Evolutionary conservation across 2,797 vertebrate species (phyloP).

Genomic region (Sebastes paucispinis): DNA sequence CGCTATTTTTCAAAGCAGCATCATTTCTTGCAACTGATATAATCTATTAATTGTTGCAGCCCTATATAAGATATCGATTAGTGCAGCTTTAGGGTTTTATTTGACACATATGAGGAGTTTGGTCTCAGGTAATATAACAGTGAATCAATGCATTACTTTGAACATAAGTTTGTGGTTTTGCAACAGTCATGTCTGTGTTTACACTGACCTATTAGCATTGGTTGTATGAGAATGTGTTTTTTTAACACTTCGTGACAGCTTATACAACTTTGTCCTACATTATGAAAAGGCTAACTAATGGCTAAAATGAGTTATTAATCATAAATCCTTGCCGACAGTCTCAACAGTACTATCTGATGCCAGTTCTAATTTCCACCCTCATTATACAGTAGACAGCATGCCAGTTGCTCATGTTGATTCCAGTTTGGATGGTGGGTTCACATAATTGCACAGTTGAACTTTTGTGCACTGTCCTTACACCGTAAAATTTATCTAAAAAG

Average conservation of each 20-base stretch:
- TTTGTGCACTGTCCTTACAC: not conserved
- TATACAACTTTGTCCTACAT: not conserved
- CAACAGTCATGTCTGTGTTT: no score
- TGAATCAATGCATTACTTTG: not conserved
- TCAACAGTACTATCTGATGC: not conserved
- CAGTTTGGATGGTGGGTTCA: not conserved
- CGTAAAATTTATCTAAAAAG: not conserved
- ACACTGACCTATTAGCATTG: no score
- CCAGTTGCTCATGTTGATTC: not conserved
- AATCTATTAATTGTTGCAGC: not conserved
- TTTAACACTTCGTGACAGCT: not conserved
- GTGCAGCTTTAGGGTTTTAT: no score
- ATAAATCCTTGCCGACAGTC: not conserved
- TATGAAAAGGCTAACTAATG: not conserved
- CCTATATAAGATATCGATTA: no score
- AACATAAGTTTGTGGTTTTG: no score
- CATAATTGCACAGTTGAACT: not conserved
- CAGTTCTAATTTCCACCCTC: not conserved
- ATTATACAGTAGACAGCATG: not conserved
- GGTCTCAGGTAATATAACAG: not conserved
- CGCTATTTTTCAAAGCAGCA: no score
- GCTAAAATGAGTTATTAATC: not conserved
- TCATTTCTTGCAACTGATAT: no score
- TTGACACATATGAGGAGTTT: no score
- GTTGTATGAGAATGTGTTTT: not conserved